Evolutionary conservation across 1,140 invertebrate species (phyloP), one percentile per base, ranked within the genome.

Genomic region (Musca vetustissima): DNA sequence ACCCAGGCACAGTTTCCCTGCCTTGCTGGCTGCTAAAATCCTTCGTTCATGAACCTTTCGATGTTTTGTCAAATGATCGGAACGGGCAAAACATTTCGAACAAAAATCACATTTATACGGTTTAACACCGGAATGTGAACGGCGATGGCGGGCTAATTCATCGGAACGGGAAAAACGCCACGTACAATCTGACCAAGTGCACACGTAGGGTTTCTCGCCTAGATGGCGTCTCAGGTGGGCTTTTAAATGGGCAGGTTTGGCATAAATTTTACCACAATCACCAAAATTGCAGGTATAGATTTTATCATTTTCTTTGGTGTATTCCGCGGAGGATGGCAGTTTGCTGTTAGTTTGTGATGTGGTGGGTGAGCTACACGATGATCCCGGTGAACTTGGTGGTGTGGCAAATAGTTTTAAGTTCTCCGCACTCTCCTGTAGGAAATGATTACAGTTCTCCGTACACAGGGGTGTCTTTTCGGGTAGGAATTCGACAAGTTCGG

Each of bases 161-260:
- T 98, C 96, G 0, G 95, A 97, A 49, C 96, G 85, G 2, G 94
- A 96, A 84, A 98, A 98, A 69, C 91, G 87, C 96, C 96, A 98
- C 9, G 88, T 88, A 82, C 96, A 98, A n/a, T 91, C 92, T 1
- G 89, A 85, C 96, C 96, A 98, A 55, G 90, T 92, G 79, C 92
- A 93, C 4, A 86, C 85, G 77, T 98, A 98, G 0, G 96, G 96
- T 78, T 98, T 98, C 83, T 98, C 95, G 0, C 96, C 96, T 1
- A 95, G 94, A 83, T 98, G 96, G 13, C 96, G 87, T 2, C 96
- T 86, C 59, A 97, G 82, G 79, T 98, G 97, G 2, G 96, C 95
- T 77, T 97, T 96, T 21, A 98, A 86, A 82, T 98, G 96, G 9
- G 94, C 96, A 17, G 93, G 91, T 83, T 98, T 98, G 66, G 94